Conservation (phyloP, 1,140 invertebrate species). For the Homarus americanus region DNA sequence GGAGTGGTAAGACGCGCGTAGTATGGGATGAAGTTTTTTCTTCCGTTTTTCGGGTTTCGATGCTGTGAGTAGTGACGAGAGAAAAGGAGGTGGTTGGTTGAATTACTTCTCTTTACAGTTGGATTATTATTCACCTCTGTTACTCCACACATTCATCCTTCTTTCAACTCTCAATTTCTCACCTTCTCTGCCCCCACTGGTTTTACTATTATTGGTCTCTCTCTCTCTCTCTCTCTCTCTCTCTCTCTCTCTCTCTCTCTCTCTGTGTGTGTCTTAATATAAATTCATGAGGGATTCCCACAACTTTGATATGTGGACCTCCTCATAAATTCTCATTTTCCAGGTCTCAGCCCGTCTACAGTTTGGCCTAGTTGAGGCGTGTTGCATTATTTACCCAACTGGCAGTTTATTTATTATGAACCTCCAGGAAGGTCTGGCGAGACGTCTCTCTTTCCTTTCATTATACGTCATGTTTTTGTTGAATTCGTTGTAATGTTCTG, state of each 20-base stretch:
- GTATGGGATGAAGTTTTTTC: too few species aligned
- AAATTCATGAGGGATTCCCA: constrained; percentile 59
- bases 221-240: not conserved
- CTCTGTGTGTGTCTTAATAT: constrained; percentile 29
- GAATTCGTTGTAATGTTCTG: too few species aligned
- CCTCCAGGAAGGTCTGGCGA: not conserved
- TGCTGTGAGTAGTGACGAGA: too few species aligned
- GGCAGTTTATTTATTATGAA: not conserved
- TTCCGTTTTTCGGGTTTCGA: too few species aligned
- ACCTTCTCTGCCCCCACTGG: not conserved
- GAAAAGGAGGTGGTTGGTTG: too few species aligned
- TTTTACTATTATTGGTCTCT: too few species aligned
- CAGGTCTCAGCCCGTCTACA: constrained; percentile 29
- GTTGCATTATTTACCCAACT: not conserved
- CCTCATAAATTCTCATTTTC: constrained; percentile 54
- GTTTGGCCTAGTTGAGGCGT: constrained; percentile 1
- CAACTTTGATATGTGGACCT: constrained; percentile 49
- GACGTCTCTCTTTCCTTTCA: not conserved
- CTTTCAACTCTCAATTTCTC: not conserved
- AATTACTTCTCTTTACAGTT: too few species aligned
- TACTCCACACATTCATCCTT: not conserved
- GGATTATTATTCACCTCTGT: too few species aligned
- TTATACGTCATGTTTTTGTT: too few species aligned
- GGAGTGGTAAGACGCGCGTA: too few species aligned
- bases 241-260: not conserved